Evolutionary conservation across 2,888 invertebrate genomes (phyloP), one percentile per base, ranked within the genome.

Genomic region (Campoplex nolae): DNA sequence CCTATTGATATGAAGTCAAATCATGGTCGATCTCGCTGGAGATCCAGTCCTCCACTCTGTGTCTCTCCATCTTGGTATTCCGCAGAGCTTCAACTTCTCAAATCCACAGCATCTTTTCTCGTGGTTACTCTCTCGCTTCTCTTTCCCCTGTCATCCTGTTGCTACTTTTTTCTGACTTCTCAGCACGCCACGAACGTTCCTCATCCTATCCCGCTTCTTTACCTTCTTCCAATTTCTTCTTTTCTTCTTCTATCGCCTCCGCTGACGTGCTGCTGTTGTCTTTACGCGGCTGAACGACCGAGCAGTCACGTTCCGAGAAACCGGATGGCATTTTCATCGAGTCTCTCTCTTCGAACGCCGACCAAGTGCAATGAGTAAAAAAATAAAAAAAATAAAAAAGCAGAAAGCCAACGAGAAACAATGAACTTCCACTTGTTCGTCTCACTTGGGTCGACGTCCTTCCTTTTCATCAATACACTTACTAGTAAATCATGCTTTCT

Each of bases 221-320:
- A 74, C 65, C 78, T 84, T 68, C 80, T 70, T 71, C 83, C 68
- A 76, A 80, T 71, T 86, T 48, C 35, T 68, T 54, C 32, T 76
- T 67, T 74, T 67, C 67, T 73, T 48, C 67, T 75, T 70, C 67
- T n/a, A 51, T 65, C 45, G 70, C 54, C 65, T 56, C 68, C 58
- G 56, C 65, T 45, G 82, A 38, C 56, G 79, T 58, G 70, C 68
- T 76, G 65, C 77, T 79, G 48, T 62, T 87, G 84, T 65, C 86
- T 85, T 82, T 85, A 83, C 70, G 23, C 75, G 77, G 81, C 79
- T 87, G 88, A 89, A 88, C 82, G 48, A 56, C 76, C 84, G 86
- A 84, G 87, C 87, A 83, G 86, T 89, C 90, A 89, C 89, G 90
- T 91, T 91, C 90, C 88, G 67, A 88, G 90, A 91, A 91, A 89